Conservation (phyloP, 1,140 invertebrate genomes). For the Eurosta solidaginis region DNA sequence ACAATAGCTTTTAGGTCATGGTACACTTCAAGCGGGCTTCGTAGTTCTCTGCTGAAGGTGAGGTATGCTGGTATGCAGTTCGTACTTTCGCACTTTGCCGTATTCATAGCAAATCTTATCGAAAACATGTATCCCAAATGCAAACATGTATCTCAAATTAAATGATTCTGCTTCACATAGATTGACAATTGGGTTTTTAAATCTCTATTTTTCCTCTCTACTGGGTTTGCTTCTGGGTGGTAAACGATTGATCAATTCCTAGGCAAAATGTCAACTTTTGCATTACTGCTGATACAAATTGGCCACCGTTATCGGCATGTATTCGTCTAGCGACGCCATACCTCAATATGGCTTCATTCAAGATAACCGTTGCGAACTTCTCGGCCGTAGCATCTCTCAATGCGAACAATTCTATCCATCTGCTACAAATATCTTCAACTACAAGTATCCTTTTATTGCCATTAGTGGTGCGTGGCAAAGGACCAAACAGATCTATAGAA, state of each 20-base stretch:
- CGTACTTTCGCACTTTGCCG: constrained; percentile 42
- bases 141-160: constrained; percentile 50
- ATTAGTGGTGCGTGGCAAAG: no score
- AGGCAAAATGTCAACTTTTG: constrained; percentile 36
- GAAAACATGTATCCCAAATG: no score
- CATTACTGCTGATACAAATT: constrained; percentile 45
- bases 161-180: constrained; percentile 51
- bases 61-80: constrained; percentile 45
- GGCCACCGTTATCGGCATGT: constrained; percentile 43
- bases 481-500: constrained; percentile 44
- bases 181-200: constrained; percentile 57
- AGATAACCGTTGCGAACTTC: not conserved
- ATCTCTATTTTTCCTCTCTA: constrained; percentile 59
- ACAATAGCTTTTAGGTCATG: constrained; percentile 43
- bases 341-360: constrained; percentile 40
- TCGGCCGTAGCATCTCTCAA: not conserved
- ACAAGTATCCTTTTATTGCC: not conserved
- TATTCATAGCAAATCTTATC: constrained; percentile 39
- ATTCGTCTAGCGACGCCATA: no score
- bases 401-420: constrained; percentile 9
- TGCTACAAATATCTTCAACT: constrained; percentile 21
- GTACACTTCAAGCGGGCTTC: constrained; percentile 30
- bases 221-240: constrained; percentile 58
- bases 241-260: constrained; percentile 46
- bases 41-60: constrained; percentile 49